phyloP scores from a whole-genome alignment of 2,797 vertebrate species.

The Dallia pectoralis region DNA sequence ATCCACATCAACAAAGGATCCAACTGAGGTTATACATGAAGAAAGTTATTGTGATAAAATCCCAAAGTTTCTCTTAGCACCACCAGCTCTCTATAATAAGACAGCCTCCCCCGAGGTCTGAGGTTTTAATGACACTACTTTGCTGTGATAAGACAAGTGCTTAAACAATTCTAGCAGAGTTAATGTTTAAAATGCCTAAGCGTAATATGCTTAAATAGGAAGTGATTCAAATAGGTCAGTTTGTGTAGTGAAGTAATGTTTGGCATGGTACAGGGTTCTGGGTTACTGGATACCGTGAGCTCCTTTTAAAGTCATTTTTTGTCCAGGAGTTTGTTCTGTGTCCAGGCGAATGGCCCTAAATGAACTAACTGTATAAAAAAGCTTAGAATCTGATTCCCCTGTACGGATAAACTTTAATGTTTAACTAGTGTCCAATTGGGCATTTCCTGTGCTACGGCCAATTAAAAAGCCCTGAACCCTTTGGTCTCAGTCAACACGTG shows the following conservation, averaged over 20 bases:
- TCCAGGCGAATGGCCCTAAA: not conserved
- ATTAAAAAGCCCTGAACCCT: not conserved
- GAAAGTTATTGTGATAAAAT: conserved; percentile 36
- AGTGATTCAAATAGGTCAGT: not conserved
- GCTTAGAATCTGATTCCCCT: not conserved
- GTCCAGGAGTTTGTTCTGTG: not conserved
- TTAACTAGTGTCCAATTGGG: not conserved
- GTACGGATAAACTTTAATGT: not conserved
- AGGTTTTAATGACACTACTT: not conserved
- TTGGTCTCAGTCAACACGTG: not conserved
- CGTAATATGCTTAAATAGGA: not conserved
- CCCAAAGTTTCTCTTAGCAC: conserved; percentile 20
- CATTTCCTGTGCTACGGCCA: not conserved
- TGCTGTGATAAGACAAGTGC: not conserved
- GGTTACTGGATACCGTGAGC: not conserved
- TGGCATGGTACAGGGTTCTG: not conserved
- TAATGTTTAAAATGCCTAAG: not conserved
- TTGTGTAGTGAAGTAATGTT: not conserved
- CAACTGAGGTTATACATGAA: conserved; percentile 7
- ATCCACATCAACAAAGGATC: conserved; percentile 36
- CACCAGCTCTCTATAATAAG: not conserved
- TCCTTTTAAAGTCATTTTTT: not conserved
- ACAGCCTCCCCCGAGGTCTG: not conserved
- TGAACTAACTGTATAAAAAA: not conserved
- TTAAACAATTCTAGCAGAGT: not conserved